phyloP scores from a whole-genome alignment of 2,113 vertebrate genomes.

The Clarias magur region DNA sequence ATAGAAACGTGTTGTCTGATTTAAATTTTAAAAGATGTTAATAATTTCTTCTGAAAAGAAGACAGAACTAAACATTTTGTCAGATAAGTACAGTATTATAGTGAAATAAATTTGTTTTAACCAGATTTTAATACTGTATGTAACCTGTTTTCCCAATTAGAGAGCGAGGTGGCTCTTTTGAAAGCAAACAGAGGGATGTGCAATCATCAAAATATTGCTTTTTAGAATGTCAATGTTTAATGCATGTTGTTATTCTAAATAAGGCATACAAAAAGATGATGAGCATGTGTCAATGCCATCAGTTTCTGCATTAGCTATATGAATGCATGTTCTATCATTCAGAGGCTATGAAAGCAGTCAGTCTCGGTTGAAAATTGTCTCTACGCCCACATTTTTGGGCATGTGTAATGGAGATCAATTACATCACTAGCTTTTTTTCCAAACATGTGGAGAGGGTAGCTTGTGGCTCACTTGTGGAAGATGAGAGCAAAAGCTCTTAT shows the following conservation, averaged over 20 bases:
- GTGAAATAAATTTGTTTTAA: slow-evolving; percentile 11
- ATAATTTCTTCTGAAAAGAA: neutral
- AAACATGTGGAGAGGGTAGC: slow-evolving; percentile 39
- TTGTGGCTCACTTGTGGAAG: slow-evolving; percentile 14
- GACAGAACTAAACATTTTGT: slow-evolving; percentile 1
- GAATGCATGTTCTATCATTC: slow-evolving; percentile 44
- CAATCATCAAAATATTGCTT: slow-evolving; percentile 8
- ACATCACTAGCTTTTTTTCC: slow-evolving; percentile 29
- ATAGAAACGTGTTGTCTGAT: neutral
- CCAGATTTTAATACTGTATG: neutral
- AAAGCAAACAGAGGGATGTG: slow-evolving; percentile 38
- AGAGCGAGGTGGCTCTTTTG: slow-evolving; percentile 32
- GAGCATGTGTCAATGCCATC: slow-evolving; percentile 45
- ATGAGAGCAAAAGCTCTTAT: slow-evolving; percentile 39
- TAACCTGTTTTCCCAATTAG: neutral
- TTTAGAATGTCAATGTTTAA: slow-evolving; percentile 46
- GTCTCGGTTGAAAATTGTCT: slow-evolving; percentile 48
- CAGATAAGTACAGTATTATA: slow-evolving; percentile 6
- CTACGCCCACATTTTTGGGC: slow-evolving; percentile 44
- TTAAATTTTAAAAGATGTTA: neutral
- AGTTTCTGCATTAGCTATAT: slow-evolving; percentile 47
- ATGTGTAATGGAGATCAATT: slow-evolving; percentile 48
- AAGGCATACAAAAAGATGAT: slow-evolving; percentile 8
- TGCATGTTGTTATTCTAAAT: slow-evolving; percentile 30
- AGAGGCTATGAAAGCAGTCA: slow-evolving; percentile 45